Conservation (phyloP, 2,888 invertebrate species). For the Polymixis lichenea region DNA sequence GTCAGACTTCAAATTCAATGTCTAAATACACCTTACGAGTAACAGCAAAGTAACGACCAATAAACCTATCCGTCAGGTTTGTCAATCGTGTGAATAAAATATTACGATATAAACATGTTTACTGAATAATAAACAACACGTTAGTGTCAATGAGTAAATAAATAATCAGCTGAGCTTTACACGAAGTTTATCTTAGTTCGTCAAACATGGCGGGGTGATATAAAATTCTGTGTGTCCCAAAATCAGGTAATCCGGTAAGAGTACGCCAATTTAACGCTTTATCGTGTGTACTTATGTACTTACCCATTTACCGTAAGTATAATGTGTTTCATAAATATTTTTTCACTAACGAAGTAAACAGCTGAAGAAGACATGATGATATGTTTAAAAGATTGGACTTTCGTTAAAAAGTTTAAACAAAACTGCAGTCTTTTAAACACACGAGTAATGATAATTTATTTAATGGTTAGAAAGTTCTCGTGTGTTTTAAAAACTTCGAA, state of each 20-base stretch:
- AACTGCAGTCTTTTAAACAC: too few relatives aligned
- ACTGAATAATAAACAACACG: slow-evolving; percentile 33
- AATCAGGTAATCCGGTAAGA: slow-evolving; percentile 44
- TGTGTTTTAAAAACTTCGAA: background rate
- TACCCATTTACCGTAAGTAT: background rate
- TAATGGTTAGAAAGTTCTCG: background rate
- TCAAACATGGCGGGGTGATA: slow-evolving; percentile 43
- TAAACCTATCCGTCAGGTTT: slow-evolving; percentile 18
- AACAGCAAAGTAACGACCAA: background rate
- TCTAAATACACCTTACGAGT: slow-evolving; percentile 3
- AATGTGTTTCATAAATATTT: slow-evolving; percentile 16
- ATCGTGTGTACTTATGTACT: background rate
- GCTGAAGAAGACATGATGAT: background rate
- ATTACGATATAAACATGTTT: slow-evolving; percentile 35
- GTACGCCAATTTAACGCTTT: slow-evolving; percentile 38
- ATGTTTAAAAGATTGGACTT: background rate
- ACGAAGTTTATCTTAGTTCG: slow-evolving; percentile 8
- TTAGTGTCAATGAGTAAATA: slow-evolving; percentile 50
- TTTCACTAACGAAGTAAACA: slow-evolving; percentile 29
- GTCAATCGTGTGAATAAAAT: slow-evolving; percentile 19
- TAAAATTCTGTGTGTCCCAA: slow-evolving; percentile 54
- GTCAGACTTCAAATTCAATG: background rate
- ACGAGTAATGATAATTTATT: background rate
- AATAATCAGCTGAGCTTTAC: slow-evolving; percentile 35
- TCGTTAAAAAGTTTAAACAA: background rate